Conservation (phyloP, 2,113 vertebrate species). For the Mustela nigripes region DNA sequence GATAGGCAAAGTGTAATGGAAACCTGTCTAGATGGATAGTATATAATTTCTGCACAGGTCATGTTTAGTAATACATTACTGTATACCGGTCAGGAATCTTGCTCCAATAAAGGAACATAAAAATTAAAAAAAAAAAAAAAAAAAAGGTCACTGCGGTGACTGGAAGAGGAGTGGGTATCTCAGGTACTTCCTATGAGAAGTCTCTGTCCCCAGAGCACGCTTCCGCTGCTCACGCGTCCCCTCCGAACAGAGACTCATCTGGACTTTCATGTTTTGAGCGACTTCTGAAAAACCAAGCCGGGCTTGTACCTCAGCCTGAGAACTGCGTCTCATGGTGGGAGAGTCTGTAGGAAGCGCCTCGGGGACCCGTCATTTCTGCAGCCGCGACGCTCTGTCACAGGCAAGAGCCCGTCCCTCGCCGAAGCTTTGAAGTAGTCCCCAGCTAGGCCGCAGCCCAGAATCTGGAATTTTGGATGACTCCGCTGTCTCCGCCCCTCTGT, state of each 20-base stretch:
- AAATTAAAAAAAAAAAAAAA: constrained; percentile 42
- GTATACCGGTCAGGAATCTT: constrained; percentile 81
- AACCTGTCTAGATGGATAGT: constrained; percentile 81
- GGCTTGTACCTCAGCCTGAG: not conserved
- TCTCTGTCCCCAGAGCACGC: not conserved
- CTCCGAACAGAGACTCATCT: not conserved
- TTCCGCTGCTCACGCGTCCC: not conserved
- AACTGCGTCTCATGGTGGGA: not conserved
- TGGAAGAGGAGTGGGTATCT: not conserved
- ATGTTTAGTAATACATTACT: constrained; percentile 81
- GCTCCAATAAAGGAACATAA: constrained; percentile 84
- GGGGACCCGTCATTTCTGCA: not conserved
- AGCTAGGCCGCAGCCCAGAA: not conserved
- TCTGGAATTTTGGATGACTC: not conserved
- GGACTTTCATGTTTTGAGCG: not conserved
- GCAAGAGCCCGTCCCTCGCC: not conserved
- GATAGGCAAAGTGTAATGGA: constrained; percentile 79
- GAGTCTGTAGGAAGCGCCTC: no score
- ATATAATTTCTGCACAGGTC: constrained; percentile 79
- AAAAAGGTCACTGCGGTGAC: not conserved
- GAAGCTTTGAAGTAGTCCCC: not conserved
- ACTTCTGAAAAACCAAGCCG: not conserved
- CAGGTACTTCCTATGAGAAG: not conserved
- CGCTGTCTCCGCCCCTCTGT: not conserved
- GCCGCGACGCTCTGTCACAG: accelerated